Conservation (phyloP, 2,797 vertebrate genomes). For the Erethizon dorsatum region DNA sequence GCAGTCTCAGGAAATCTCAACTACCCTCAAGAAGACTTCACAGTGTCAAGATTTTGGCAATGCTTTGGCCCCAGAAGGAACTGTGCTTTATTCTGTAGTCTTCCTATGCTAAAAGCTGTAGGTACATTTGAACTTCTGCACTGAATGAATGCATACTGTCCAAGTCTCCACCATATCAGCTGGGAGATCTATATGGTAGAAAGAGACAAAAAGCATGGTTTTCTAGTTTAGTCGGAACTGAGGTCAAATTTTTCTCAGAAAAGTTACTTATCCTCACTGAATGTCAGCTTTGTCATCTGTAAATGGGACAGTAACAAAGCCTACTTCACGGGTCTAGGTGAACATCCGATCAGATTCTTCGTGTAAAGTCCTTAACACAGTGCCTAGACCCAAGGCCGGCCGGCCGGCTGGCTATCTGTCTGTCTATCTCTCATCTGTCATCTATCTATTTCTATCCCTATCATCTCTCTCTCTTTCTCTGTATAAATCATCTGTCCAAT, state of each 20-base stretch:
- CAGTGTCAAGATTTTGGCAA: background rate
- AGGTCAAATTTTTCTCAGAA: conserved; percentile 27
- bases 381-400: background rate
- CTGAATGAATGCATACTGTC: conserved; percentile 18
- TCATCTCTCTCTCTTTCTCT: background rate
- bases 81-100: background rate
- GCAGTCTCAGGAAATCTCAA: background rate
- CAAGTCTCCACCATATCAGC: background rate
- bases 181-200: background rate
- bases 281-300: background rate
- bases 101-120: conserved; percentile 37
- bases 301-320: background rate
- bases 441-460: background rate
- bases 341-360: background rate
- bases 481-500: conserved; percentile 24
- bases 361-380: background rate
- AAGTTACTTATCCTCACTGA: background rate
- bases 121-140: background rate
- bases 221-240: conserved; percentile 37
- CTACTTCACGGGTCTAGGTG: background rate
- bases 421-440: background rate
- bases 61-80: background rate
- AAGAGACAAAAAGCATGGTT: background rate
- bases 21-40: background rate
- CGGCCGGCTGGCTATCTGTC: background rate